Conservation (phyloP, 2,888 invertebrate species). For the Zaprionus bogoriensis region DNA sequence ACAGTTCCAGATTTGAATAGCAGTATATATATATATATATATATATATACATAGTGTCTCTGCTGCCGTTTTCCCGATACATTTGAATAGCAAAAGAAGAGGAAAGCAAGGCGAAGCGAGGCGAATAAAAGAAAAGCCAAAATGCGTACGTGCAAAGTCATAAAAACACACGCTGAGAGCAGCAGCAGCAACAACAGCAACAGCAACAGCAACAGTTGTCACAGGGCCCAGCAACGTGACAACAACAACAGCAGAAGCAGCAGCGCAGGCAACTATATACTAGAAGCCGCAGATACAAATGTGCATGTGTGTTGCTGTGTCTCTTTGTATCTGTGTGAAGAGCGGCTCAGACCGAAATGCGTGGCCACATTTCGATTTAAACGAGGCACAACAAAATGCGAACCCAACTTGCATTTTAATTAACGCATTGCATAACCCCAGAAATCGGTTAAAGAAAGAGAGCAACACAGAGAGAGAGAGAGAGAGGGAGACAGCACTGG, state of each 20-base stretch:
- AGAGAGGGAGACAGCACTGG: background rate
- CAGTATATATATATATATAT: background rate
- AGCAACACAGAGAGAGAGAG: too few relatives aligned
- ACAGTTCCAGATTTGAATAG: constrained; percentile 3
- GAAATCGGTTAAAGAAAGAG: constrained; percentile 1
- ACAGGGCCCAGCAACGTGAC: constrained; percentile 34
- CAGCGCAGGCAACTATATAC: background rate
- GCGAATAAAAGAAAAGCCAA: constrained; percentile 11
- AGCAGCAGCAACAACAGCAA: constrained; percentile 31
- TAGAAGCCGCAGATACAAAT: constrained; percentile 12
- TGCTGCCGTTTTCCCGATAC: background rate
- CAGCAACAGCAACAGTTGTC: constrained; percentile 24
- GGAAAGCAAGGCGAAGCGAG: background rate
- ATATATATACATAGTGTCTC: background rate
- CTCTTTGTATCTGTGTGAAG: constrained; percentile 1
- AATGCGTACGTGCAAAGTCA: constrained; percentile 63
- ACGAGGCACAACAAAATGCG: constrained; percentile 24
- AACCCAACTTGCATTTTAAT: constrained; percentile 62
- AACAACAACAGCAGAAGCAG: constrained; percentile 10
- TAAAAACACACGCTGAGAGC: constrained; percentile 31
- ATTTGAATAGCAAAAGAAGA: constrained; percentile 26
- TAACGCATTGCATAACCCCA: constrained; percentile 52
- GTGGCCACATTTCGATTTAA: constrained; percentile 57
- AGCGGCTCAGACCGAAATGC: constrained; percentile 46
- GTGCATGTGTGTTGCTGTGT: background rate